Base-by-base conservation (phyloP, 2,888 invertebrate genomes). In the Julus scandinavius region DNA sequence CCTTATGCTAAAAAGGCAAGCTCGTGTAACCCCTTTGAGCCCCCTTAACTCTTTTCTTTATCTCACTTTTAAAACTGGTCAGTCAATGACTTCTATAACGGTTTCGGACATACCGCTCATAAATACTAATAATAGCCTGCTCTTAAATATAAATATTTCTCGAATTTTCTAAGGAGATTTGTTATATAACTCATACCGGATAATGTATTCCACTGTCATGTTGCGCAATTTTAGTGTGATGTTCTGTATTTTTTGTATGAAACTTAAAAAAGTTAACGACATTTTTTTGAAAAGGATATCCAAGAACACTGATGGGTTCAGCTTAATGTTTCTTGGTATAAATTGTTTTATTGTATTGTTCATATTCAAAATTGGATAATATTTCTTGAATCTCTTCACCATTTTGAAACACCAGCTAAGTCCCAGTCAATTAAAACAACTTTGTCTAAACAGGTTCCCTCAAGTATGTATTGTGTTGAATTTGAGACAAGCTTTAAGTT, bases 1-100 rank as follows among this genome's bases (percentile, higher is more conserved):
- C 72, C 29, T 72, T 72, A 29, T 72, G 72, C 11, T 29, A 72
- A 72, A 72, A 72, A 72, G 7, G 3, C n/a, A 7, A 29, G 15
- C 54, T 17, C 58, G 58, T n/a, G 58, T 29, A 11, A 72, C 72
- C 72, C 29, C 72, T 29, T 72, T 72, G 72, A 72, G 72, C 72
- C 72, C 63, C 72, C 54, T 29, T 72, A 72, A 72, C 72, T 72
- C 72, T 72, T 72, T 72, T 63, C 63, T 38, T 72, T 72, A 72
- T 72, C 72, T 72, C 29, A 29, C 72, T 72, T 72, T 72, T 29
- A 20, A 54, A 20, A 20, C 9, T 72, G 29, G 72, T 29, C 72
- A 72, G 72, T 72, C 72, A 72, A 72, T 72, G 72, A 72, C 72
- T 72, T 72, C 72, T 72, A 29, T 11, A 29, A n/a, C 29, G 29